Evolutionary conservation across 1,140 invertebrate genomes (phyloP), one percentile per base, ranked within the genome.

Genomic region (Tribolium madens): DNA sequence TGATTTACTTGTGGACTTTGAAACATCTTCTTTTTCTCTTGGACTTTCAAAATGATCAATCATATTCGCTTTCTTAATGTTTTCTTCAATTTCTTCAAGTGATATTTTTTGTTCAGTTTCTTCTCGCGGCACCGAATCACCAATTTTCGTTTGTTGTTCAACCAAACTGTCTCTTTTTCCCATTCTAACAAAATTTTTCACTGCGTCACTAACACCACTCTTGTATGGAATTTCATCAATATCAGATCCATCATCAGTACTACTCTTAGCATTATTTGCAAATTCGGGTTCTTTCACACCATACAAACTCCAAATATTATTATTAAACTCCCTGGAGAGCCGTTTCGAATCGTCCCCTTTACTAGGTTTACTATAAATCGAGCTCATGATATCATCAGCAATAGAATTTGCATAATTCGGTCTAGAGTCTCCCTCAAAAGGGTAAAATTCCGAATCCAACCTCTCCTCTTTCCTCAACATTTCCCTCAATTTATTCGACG

Each of bases 341-440:
- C 2, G 18, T 17, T 53, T 73, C 10, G 42, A 7, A 52, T 64
- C 57, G n/a, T 4, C 4, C 13, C 6, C 10, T 33, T 53, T 15
- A 12, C 33, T 42, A n/a, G 17, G 33, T 64, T 46, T 76, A 3
- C 10, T 57, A 73, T 79, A 81, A 57, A 83, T 83, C 1, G 82
- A 82, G 48, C 73, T 79, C 57, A 83, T 80, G 7, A 83, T 83
- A 33, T 81, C 79, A 42, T 82, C 81, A 9, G 82, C 82, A 12
- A 80, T 75, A 17, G 78, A 68, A 18, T 73, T 75, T 9, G 81
- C 81, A 26, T 78, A 50, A 73, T 81, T 81, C 2, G 76, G 70
- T 31, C 70, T 21, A 46, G 12, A 53, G 13, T 69, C 74, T 10
- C 9, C 50, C 17, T 70, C 60, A 57, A 57, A 36, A 5, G 21